phyloP scores from a whole-genome alignment of 2,888 invertebrate species.

The Perizoma flavofasciatum region DNA sequence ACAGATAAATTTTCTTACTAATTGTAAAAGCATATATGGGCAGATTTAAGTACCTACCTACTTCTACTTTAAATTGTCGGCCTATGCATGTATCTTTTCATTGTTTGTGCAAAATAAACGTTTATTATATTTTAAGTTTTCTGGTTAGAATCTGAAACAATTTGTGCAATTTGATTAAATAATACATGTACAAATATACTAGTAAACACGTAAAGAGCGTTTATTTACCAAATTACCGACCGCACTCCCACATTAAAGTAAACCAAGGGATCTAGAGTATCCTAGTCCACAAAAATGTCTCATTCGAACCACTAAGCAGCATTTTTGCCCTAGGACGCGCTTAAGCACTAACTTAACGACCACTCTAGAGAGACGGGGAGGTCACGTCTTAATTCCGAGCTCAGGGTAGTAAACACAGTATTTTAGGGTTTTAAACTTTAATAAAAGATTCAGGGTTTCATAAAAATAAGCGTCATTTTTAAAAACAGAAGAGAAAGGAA shows the following conservation, averaged over 20 bases:
- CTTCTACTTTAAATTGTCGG: too few relatives aligned
- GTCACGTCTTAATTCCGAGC: conserved; percentile 20
- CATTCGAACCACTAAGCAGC: conserved; percentile 18
- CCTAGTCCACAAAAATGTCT: conserved; percentile 15
- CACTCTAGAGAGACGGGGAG: conserved; percentile 8
- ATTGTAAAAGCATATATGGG: too few relatives aligned
- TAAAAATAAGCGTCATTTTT: too few relatives aligned
- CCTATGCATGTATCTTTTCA: too few relatives aligned
- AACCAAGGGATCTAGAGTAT: conserved; percentile 11
- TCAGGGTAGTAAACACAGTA: conserved; percentile 17
- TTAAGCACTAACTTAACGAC: conserved; percentile 24
- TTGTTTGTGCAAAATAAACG: too few relatives aligned
- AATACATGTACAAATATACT: too few relatives aligned
- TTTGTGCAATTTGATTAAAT: too few relatives aligned
- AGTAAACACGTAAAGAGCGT: background rate
- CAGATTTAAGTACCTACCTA: too few relatives aligned
- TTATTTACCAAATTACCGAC: conserved; percentile 4
- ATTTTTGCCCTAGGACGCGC: conserved; percentile 12
- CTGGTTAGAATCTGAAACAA: too few relatives aligned
- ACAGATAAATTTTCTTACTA: too few relatives aligned
- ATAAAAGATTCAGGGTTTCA: conserved; percentile 3
- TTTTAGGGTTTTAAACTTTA: conserved; percentile 9
- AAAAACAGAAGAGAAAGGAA: too few relatives aligned
- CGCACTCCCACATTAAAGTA: conserved; percentile 12
- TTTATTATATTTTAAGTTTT: too few relatives aligned